Evolutionary conservation across 2,888 invertebrate species (phyloP).

Genomic region (Geotrupes spiniger): DNA sequence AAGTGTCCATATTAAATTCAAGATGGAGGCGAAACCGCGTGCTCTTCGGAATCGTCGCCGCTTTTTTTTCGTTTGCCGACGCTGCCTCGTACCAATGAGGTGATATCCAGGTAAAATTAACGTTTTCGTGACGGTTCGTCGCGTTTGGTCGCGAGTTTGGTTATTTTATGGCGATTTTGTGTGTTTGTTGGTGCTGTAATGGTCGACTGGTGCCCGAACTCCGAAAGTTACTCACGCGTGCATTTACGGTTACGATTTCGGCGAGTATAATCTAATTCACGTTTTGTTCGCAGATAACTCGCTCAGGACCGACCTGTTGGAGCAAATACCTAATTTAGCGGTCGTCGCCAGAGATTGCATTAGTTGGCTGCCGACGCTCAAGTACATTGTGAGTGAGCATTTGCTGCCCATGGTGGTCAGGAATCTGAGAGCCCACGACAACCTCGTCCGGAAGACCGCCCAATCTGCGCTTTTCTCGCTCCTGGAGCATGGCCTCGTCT

Average conservation of each 20-base stretch:
- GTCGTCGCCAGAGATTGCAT: conserved; percentile 56
- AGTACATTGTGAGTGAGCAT: conserved; percentile 56
- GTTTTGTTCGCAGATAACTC: conserved; percentile 55
- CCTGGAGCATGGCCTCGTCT: conserved; percentile 63
- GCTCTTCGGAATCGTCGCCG: conserved; percentile 32
- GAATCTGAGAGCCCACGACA: conserved; percentile 59
- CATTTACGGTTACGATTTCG: not conserved
- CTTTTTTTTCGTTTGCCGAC: conserved; percentile 18
- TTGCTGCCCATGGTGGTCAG: conserved; percentile 62
- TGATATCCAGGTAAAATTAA: conserved; percentile 3
- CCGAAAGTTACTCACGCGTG: not conserved
- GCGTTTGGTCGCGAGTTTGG: not conserved
- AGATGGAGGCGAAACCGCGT: conserved; percentile 51
- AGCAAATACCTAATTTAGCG: conserved; percentile 66
- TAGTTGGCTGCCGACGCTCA: conserved; percentile 50
- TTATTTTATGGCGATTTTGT: not conserved
- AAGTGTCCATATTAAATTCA: conserved; percentile 46
- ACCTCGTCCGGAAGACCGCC: conserved; percentile 63
- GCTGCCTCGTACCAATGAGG: conserved; percentile 1
- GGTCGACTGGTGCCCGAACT: not conserved
- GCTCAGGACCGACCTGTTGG: conserved; percentile 62
- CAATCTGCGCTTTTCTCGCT: conserved; percentile 62
- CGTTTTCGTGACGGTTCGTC: conserved; percentile 6
- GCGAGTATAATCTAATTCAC: not conserved
- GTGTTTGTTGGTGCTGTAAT: not conserved